These are phyloP conservation scores for Bradypus variegatus DNA, from an alignment of 2,797 vertebrate species.

Conservation along the genomic window DNA sequence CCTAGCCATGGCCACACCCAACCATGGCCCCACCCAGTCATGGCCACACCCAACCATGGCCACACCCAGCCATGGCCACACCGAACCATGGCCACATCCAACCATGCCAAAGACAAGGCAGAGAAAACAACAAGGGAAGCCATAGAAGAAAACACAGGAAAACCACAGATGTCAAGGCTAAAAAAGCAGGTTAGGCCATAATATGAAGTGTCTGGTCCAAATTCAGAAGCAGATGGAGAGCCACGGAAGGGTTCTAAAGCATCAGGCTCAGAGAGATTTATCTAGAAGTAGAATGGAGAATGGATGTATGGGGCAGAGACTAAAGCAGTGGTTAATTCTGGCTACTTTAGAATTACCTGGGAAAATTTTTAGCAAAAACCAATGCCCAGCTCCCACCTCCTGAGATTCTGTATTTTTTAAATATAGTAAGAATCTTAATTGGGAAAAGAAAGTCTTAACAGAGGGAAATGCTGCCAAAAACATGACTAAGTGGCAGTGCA, in stretches of 20 bases:
- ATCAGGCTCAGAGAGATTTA: neutral
- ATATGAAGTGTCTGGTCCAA: neutral
- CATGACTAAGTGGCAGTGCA: neutral
- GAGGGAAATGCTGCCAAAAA: neutral
- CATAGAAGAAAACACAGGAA: neutral
- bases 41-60: too few relatives aligned
- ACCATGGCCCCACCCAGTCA: too few relatives aligned
- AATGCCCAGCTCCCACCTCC: neutral
- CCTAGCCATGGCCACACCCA: too few relatives aligned
- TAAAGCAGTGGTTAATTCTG: neutral
- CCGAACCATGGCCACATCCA: too few relatives aligned
- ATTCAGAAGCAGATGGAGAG: neutral
- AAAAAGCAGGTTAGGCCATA: neutral
- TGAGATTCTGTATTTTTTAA: constrained; percentile 13
- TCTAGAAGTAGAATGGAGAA: neutral
- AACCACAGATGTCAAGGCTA: neutral
- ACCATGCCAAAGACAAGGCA: neutral
- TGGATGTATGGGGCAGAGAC: too few relatives aligned
- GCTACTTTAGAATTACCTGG: neutral
- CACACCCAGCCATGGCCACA: too few relatives aligned
- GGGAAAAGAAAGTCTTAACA: neutral
- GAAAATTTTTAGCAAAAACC: neutral
- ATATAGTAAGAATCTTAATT: neutral
- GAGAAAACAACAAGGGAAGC: neutral
- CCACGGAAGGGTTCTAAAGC: neutral